A percentile compares a stretch with the other conserved stretches of the same genome.
Evolutionary conservation across 2,888 invertebrate genomes (phyloP).

Genomic region (Capitulum mitella): DNA sequence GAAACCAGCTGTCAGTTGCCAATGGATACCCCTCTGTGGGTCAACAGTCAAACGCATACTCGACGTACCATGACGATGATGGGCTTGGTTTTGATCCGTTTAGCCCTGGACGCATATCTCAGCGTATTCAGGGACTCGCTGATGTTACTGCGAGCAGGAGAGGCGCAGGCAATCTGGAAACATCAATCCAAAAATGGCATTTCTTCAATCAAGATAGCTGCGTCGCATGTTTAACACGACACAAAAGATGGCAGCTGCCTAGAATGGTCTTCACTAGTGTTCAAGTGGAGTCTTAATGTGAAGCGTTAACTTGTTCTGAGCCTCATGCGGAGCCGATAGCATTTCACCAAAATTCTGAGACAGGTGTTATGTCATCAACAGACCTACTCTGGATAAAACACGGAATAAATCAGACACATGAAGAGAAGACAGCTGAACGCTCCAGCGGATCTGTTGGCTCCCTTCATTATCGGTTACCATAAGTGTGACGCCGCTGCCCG

Average conservation of each 20-base stretch:
- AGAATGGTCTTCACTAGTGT: too few species aligned
- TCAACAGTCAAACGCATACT: constrained; percentile 26
- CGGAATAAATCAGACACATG: neutral
- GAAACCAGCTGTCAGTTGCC: too few species aligned
- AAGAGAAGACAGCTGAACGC: neutral
- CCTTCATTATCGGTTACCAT: constrained; percentile 72
- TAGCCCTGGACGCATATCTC: constrained; percentile 84
- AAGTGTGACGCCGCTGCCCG: constrained; percentile 86
- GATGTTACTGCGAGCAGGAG: constrained; percentile 76
- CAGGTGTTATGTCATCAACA: too few species aligned
- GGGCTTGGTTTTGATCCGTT: constrained; percentile 85
- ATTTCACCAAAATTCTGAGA: too few species aligned
- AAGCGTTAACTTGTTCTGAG: too few species aligned
- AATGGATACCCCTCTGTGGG: too few species aligned
- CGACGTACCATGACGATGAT: constrained; percentile 78
- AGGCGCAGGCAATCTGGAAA: constrained; percentile 84
- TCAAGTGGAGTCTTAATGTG: too few species aligned
- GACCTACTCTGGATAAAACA: too few species aligned
- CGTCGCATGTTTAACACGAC: neutral
- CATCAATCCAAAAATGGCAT: constrained; percentile 1
- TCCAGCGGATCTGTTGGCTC: too few species aligned
- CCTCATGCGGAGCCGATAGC: too few species aligned
- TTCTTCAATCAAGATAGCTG: neutral
- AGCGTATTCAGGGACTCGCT: constrained; percentile 85
- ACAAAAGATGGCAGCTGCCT: too few species aligned